Evolutionary conservation across 2,113 vertebrate species (phyloP).

Genomic region (Eira barbara): DNA sequence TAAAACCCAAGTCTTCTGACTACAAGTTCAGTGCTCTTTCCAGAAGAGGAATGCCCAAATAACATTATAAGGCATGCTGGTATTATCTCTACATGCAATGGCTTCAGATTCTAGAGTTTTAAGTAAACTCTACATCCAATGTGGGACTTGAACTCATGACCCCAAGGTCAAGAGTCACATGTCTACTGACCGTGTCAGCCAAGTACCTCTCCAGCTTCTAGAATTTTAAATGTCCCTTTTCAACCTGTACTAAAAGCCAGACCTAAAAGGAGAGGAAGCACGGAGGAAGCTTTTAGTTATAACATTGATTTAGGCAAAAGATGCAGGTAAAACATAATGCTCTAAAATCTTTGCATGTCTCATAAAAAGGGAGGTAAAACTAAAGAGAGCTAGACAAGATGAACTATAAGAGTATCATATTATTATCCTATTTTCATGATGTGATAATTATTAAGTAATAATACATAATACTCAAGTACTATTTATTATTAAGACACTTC

Average conservation of each 20-base stretch:
- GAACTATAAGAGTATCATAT: not conserved
- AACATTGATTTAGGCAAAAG: slow-evolving; percentile 7
- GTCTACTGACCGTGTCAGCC: not conserved
- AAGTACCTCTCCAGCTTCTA: not conserved
- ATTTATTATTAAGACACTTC: not conserved
- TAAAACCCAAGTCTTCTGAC: not conserved
- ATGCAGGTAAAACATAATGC: not conserved
- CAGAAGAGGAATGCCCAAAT: not conserved
- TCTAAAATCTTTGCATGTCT: slow-evolving; percentile 20
- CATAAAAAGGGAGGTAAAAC: not conserved
- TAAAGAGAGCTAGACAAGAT: not conserved
- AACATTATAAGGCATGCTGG: not conserved
- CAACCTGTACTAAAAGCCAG: not conserved
- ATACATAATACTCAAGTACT: not conserved
- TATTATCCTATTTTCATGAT: not conserved
- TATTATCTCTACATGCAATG: not conserved
- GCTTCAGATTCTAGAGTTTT: not conserved
- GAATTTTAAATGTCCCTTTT: not conserved
- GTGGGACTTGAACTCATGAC: not conserved
- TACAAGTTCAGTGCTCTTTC: not conserved
- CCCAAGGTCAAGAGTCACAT: not conserved
- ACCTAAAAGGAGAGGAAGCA: not conserved
- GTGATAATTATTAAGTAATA: not conserved
- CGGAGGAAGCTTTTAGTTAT: not conserved
- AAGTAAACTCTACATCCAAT: not conserved